phyloP scores from a whole-genome alignment of 2,797 vertebrate genomes.

The Lerista edwardsae region DNA sequence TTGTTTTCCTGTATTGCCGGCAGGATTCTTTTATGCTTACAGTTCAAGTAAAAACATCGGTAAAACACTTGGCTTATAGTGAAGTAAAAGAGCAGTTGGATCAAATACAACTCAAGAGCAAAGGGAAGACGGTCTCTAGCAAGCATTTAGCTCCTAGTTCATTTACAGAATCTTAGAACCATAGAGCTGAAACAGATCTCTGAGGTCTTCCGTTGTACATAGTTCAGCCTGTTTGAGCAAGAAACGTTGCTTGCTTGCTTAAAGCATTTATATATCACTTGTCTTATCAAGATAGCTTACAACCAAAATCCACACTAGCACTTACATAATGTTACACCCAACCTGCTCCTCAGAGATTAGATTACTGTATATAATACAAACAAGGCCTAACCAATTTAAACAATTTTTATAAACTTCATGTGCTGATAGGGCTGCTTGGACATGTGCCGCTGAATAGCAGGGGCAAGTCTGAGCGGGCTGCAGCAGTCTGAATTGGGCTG shows the following conservation, averaged over 20 bases:
- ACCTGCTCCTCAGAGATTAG: not conserved
- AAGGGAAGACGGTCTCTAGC: conserved; percentile 43
- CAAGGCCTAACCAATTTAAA: not conserved
- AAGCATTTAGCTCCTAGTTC: conserved; percentile 46
- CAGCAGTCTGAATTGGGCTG: too few species aligned
- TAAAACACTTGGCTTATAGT: conserved; percentile 37
- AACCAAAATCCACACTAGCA: too few species aligned
- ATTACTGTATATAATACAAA: not conserved
- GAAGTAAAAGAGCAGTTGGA: conserved; percentile 52
- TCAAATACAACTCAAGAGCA: conserved; percentile 45
- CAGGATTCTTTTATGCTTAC: conserved; percentile 52
- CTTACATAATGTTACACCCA: not conserved
- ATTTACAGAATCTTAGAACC: conserved; percentile 18
- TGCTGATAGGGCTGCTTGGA: too few species aligned
- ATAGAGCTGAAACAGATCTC: not conserved
- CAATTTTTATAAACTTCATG: not conserved
- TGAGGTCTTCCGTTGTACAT: not conserved
- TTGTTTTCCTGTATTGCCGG: conserved; percentile 57
- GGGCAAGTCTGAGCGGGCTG: too few species aligned
- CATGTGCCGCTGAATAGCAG: too few species aligned
- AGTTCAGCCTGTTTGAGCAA: not conserved
- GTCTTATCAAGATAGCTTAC: too few species aligned
- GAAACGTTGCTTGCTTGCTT: not conserved
- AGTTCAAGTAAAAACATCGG: conserved; percentile 45
- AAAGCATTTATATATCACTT: too few species aligned